phyloP scores from a whole-genome alignment of 1,140 invertebrate genomes.

The Drosophila melanogaster region Release_6_plus_ISO1_MT NT_033777.3:9661501-9662000 shows the following conservation, averaged over 20 bases:
- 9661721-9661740: too few species aligned
- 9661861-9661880: conserved; percentile 97
- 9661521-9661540: conserved; percentile 94
- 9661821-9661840: conserved; percentile 97
- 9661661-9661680: conserved; percentile 89
- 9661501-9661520: conserved; percentile 87
- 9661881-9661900: conserved; percentile 95
- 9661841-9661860: conserved; percentile 99
- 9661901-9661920: conserved; percentile 97
- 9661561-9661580: conserved; percentile 96
- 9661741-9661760: too few species aligned
- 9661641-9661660: conserved; percentile 91
- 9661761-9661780: conserved; percentile 90
- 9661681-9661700: conserved; percentile 90
- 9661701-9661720: too few species aligned
- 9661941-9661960: conserved; percentile 99
- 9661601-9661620: conserved; percentile 91
- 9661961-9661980: conserved; percentile 98
- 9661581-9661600: conserved; percentile 92
- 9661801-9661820: conserved; percentile 98
- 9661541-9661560: conserved; percentile 93
- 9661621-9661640: conserved; percentile 93
- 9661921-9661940: conserved; percentile 97
- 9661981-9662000: conserved; percentile 95
- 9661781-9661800: conserved; percentile 98